These are phyloP conservation scores for Channa striata DNA, from an alignment of 2,797 vertebrate genomes.

Conservation along the genomic window DNA sequence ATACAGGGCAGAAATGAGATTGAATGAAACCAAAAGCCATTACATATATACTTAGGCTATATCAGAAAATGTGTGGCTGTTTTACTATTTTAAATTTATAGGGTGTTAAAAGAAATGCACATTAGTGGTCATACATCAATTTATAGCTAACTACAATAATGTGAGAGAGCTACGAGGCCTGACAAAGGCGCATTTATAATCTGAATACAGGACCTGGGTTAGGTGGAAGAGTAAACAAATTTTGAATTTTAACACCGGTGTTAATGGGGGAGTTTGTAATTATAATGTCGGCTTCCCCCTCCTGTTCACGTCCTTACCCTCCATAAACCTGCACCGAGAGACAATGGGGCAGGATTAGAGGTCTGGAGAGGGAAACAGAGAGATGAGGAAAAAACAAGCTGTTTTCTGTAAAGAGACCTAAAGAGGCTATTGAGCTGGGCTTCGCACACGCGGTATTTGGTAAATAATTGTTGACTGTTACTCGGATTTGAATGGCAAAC, in stretches of 20 bases:
- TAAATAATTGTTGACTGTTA: conserved; percentile 61
- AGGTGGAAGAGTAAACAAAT: conserved; percentile 35
- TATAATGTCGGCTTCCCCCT: conserved; percentile 53
- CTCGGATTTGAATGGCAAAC: conserved; percentile 52
- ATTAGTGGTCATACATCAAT: conserved; percentile 8
- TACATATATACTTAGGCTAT: background rate
- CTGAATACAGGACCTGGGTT: conserved; percentile 29
- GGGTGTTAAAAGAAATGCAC: background rate
- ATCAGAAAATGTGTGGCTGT: conserved; percentile 11
- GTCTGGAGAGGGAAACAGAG: conserved; percentile 49
- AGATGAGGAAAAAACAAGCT: conserved; percentile 67
- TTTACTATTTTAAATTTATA: conserved; percentile 9
- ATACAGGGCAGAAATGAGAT: background rate
- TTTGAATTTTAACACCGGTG: conserved; percentile 33
- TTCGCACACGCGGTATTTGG: conserved; percentile 66
- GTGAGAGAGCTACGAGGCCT: conserved; percentile 2
- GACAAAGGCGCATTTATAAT: conserved; percentile 1
- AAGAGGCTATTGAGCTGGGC: conserved; percentile 64
- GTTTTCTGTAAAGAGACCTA: conserved; percentile 66
- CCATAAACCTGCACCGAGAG: conserved; percentile 51
- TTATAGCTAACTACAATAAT: conserved; percentile 2
- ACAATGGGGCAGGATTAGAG: conserved; percentile 71
- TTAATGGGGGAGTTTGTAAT: conserved; percentile 60
- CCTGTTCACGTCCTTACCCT: conserved; percentile 51
- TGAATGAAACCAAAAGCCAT: background rate